Evolutionary conservation across 1,140 invertebrate species (phyloP), one percentile per base, ranked within the genome.

Genomic region (Ceratina japonica): DNA sequence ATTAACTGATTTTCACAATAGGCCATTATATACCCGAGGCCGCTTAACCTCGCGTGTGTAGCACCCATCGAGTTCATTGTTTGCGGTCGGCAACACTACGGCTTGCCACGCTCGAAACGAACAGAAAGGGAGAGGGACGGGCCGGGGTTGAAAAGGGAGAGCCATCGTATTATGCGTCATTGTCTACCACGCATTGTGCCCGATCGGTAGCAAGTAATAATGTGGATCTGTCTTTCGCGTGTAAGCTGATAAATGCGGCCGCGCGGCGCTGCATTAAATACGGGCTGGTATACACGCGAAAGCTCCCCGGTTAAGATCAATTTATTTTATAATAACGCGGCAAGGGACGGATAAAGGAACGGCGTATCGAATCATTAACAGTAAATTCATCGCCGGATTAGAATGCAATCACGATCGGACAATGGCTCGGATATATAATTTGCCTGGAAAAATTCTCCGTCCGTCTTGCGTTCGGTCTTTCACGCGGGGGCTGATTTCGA

Each of bases 1-100:
- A 89, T 84, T 77, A 87, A 86, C 78, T 82, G 74, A 81, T 85
- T 85, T 84, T 81, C 77, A 85, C 85, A 86, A 88, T 85, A 64
- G 76, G 22, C 66, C 79, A 86, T 88, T 84, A 84, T 82, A 44
- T 44, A 44, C 37, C 74, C 79, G 54, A 72, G 70, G 31, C 52
- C 75, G 61, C 77, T 84, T 86, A 88, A 83, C 74, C 71, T 80
- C 65, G 65, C 27, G 31, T 75, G 75, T 59, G 65, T 56, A 78
- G 68, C 37, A 59, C 71, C 64, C 80, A 76, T 83, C 65, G 65
- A 63, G 71, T 80, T 78, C 81, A 87, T 88, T 87, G 87, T 87
- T 88, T 87, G 86, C 80, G 64, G 71, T 59, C 56, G 52, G 58
- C 64, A 59, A 66, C 58, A 68, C 51, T 61, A 49, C 27, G 20